Conservation (phyloP, 2,797 vertebrate species). For the Thalassophryne amazonica region DNA sequence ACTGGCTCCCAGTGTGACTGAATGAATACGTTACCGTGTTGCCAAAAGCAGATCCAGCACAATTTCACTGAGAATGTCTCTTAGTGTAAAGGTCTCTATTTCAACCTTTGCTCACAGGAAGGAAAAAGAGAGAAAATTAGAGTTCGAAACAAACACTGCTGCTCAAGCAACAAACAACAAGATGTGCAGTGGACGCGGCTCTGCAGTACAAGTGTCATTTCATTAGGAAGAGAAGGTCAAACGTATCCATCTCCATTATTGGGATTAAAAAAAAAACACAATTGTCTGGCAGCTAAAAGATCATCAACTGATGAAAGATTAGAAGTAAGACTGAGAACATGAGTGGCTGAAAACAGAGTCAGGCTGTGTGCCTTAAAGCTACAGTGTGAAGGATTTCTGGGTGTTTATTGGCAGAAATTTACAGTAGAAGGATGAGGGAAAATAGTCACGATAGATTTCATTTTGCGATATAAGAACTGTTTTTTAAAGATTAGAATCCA, state of each 20-base stretch:
- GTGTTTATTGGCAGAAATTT: no score
- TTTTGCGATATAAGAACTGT: no score
- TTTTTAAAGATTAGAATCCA: no score
- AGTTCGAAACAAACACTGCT: conserved; percentile 31
- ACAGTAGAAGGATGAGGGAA: no score
- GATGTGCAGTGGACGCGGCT: conserved; percentile 30
- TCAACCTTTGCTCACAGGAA: not conserved
- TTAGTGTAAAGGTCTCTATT: not conserved
- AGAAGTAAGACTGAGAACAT: conserved; percentile 9
- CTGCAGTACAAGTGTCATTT: conserved; percentile 62
- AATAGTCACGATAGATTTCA: no score
- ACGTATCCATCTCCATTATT: conserved; percentile 69
- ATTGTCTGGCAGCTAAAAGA: conserved; percentile 62
- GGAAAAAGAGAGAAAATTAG: conserved; percentile 24
- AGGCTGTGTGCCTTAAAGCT: conserved; percentile 1
- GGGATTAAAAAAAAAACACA: conserved; percentile 74
- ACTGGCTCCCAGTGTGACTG: no score
- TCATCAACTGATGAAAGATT: conserved; percentile 60
- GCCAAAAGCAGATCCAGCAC: not conserved
- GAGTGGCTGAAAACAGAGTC: conserved; percentile 23
- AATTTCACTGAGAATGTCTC: not conserved
- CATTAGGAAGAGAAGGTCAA: conserved; percentile 76
- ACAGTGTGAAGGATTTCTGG: no score
- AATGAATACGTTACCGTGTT: no score
- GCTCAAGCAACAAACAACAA: conserved; percentile 20